A percentile compares a stretch with the other conserved stretches of the same genome.
phyloP scores from a whole-genome alignment of 2,888 invertebrate species.

The Calliopum simillimum region DNA sequence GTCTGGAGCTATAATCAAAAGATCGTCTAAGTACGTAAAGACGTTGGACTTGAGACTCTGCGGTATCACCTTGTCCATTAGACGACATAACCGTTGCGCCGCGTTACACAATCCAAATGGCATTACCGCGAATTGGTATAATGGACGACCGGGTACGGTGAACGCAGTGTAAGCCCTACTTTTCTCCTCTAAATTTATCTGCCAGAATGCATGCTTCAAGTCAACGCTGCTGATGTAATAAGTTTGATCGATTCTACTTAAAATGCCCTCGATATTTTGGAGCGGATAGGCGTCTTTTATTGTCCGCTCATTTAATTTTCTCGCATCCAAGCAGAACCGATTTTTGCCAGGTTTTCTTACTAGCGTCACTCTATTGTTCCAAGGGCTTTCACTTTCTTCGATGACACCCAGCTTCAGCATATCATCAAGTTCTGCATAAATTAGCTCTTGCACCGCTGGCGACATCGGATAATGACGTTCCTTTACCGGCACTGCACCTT shows the following conservation, averaged over 20 bases:
- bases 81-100: not conserved
- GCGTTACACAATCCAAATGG: slow-evolving; percentile 2
- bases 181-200: not conserved
- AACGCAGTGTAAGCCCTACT: not conserved
- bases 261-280: no score
- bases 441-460: slow-evolving; percentile 1
- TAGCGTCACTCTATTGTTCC: no score
- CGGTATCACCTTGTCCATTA: not conserved
- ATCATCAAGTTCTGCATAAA: slow-evolving; percentile 13
- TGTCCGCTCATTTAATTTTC: no score
- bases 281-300: no score
- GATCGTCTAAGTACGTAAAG: not conserved
- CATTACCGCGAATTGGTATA: not conserved
- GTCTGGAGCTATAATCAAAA: no score
- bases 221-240: not conserved
- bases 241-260: no score
- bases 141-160: not conserved
- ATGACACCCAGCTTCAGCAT: not conserved
- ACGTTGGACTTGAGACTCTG: not conserved
- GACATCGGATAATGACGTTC: slow-evolving; percentile 16
- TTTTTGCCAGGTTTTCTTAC: no score
- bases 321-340: no score
- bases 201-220: slow-evolving; percentile 9
- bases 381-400: no score
- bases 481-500: slow-evolving; percentile 9